Evolutionary conservation across 2,113 vertebrate species (phyloP).

Genomic region (Rhinichthys klamathensis): DNA sequence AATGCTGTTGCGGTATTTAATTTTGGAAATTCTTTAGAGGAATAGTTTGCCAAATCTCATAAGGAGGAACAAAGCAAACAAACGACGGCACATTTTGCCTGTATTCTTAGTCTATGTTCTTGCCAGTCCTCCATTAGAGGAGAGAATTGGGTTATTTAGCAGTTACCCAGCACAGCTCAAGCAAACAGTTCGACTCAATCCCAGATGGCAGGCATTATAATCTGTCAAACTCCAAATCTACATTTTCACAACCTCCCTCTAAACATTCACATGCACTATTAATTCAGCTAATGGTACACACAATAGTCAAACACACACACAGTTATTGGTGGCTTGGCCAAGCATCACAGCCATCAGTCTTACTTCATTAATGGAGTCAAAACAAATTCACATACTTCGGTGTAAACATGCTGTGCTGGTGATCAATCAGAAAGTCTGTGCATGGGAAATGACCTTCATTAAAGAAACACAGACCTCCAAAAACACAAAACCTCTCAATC

Average conservation of each 20-base stretch:
- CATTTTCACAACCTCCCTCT: slow-evolving; percentile 40
- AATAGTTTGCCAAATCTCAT: slow-evolving; percentile 23
- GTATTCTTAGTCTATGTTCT: slow-evolving; percentile 3
- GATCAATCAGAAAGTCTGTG: slow-evolving; percentile 53
- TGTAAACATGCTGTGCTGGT: slow-evolving; percentile 52
- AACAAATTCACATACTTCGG: slow-evolving; percentile 45
- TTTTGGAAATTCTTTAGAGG: slow-evolving; percentile 18
- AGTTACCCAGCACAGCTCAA: slow-evolving; percentile 9
- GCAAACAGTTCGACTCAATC: slow-evolving; percentile 7
- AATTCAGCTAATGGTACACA: slow-evolving; percentile 30
- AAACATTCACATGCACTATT: slow-evolving; percentile 48
- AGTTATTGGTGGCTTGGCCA: slow-evolving; percentile 34
- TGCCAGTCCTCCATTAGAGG: not conserved
- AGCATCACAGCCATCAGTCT: slow-evolving; percentile 44
- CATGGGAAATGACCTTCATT: slow-evolving; percentile 55
- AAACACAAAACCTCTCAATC: slow-evolving; percentile 42
- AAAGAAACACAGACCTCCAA: slow-evolving; percentile 35
- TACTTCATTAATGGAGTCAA: slow-evolving; percentile 61
- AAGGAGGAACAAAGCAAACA: slow-evolving; percentile 22
- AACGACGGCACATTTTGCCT: slow-evolving; percentile 1
- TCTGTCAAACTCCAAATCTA: slow-evolving; percentile 49
- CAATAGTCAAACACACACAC: slow-evolving; percentile 6
- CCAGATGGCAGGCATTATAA: slow-evolving; percentile 52
- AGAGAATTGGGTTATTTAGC: slow-evolving; percentile 34
- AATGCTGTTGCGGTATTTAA: slow-evolving; percentile 1